These are phyloP conservation scores for Protula sp. DNA, from an alignment of 2,888 invertebrate genomes.

Conservation along the genomic window DNA sequence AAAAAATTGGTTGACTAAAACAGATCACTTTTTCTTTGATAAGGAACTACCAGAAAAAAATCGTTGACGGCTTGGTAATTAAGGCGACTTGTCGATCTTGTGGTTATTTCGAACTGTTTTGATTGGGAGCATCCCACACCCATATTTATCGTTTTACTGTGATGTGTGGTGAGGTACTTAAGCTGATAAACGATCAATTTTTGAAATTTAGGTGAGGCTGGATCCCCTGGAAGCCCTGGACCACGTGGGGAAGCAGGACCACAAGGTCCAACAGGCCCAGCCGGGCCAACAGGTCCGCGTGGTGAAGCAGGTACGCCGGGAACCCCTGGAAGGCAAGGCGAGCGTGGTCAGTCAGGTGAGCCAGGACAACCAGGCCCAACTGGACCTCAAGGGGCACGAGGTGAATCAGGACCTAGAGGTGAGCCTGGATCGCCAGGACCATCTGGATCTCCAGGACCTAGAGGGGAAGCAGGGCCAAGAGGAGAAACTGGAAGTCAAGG, in stretches of 20 bases:
- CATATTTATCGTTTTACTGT: no score
- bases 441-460: constrained; percentile 3
- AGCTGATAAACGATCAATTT: no score
- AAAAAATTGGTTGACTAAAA: no score
- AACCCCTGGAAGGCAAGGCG: constrained; percentile 7
- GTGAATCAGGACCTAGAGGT: constrained; percentile 16
- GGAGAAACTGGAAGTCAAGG: constrained; percentile 20
- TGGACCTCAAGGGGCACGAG: constrained; percentile 10
- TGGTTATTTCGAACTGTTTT: no score
- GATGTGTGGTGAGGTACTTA: no score
- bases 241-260: constrained; percentile 8
- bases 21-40: no score
- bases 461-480: constrained; percentile 8
- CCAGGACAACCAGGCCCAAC: constrained; percentile 8
- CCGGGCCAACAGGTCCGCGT: constrained; percentile 2
- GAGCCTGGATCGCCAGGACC: constrained; percentile 10
- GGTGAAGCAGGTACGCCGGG: constrained; percentile 10
- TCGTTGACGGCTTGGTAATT: no score
- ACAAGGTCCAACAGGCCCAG: constrained; percentile 22
- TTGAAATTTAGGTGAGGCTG: no score
- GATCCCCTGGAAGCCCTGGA: no score
- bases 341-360: constrained; percentile 10
- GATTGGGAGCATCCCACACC: no score
- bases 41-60: no score
- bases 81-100: no score